phyloP scores from a whole-genome alignment of 2,797 vertebrate species.

The Neoniphon sammara region DNA sequence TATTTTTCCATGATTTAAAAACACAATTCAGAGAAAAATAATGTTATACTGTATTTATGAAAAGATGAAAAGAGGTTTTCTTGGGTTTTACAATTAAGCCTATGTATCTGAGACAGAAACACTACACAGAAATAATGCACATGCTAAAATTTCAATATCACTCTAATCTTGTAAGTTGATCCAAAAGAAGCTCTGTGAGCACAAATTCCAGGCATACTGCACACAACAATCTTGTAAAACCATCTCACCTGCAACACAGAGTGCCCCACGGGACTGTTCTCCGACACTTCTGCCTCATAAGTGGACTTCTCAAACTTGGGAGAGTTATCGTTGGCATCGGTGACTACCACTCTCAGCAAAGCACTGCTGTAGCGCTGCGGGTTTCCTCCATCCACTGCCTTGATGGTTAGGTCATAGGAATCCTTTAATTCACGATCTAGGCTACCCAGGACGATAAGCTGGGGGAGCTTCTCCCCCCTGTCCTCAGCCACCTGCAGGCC shows the following conservation, averaged over 20 bases:
- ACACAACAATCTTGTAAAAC: background rate
- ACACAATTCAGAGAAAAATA: too few species aligned
- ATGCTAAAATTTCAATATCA: too few species aligned
- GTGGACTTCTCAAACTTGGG: slow-evolving; percentile 94
- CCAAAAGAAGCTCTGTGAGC: background rate
- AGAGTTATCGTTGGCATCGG: slow-evolving; percentile 95
- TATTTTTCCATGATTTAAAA: too few species aligned
- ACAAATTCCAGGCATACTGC: background rate
- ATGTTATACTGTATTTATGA: too few species aligned
- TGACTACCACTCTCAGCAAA: slow-evolving; percentile 93
- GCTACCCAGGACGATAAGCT: slow-evolving; percentile 96
- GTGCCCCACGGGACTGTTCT: slow-evolving; percentile 96
- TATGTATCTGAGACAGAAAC: background rate
- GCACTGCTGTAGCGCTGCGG: slow-evolving; percentile 94
- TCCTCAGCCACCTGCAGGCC: slow-evolving; percentile 97
- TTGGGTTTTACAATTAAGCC: slow-evolving; percentile 6
- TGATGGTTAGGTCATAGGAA: slow-evolving; percentile 97
- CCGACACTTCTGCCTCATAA: slow-evolving; percentile 93
- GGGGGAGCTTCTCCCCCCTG: slow-evolving; percentile 94
- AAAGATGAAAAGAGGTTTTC: background rate
- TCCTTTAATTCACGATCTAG: slow-evolving; percentile 96
- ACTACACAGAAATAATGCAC: background rate
- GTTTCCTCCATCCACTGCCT: slow-evolving; percentile 95
- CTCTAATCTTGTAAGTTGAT: background rate
- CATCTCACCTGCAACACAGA: slow-evolving; percentile 94